Evolutionary conservation across 2,888 invertebrate species (phyloP), one percentile per base, ranked within the genome.

Genomic region (Cetonia aurata): DNA sequence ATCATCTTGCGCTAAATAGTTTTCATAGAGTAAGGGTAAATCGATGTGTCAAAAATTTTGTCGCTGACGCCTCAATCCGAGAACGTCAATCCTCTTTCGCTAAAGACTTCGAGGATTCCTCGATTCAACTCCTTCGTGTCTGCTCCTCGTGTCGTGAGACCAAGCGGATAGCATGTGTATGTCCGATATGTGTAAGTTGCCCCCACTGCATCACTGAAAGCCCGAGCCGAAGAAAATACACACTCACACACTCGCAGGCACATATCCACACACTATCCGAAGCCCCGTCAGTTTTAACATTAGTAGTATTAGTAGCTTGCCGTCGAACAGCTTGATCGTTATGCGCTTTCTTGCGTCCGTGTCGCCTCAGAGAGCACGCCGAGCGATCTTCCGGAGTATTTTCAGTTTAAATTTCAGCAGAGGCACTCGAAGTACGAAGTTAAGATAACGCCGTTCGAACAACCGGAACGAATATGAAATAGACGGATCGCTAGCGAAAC

Each of bases 161-260:
- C 48, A 48, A 46, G 62, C 62, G 33, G 44, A 41, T 15, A 46
- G 33, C 48, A 62, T 62, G 50, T 48, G 48, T 62, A 48, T 59
- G 62, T 62, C 48, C 62, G 31, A 48, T 62, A 42, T 48, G 62
- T 62, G 33, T 62, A 62, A 62, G 48, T 48, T 62, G 62, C 62
- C 62, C 62, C 62, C 62, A 62, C 62, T 62, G 62, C 62, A 46
- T 48, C 62, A 62, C 62, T 62, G 62, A 62, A 62, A 62, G 41
- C 62, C 46, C 62, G 44, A 62, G 62, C 62, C 62, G 48, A 62
- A 62, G 62, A 62, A 62, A 62, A 62, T 62, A 62, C 62, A 48
- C 62, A 48, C 62, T 48, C 62, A 48, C 48, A 62, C 44, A 62
- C 42, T n/a, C n/a, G n/a, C 25, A 25, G 25, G 25, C 25, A 53